These are phyloP conservation scores for Tringa solitaria DNA, from an alignment of 2,113 vertebrate genomes.

Conservation along the genomic window DNA sequence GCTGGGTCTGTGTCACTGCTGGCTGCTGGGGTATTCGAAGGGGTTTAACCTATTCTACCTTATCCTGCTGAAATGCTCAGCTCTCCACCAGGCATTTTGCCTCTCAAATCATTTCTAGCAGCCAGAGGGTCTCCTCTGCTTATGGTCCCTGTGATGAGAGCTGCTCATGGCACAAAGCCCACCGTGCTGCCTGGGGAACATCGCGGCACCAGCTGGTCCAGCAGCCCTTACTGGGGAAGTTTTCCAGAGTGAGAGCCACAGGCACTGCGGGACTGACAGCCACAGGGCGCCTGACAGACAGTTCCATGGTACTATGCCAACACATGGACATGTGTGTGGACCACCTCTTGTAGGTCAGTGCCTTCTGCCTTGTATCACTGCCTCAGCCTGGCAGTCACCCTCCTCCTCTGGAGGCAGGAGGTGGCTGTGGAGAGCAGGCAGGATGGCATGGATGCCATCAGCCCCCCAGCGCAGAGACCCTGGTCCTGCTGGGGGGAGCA, in stretches of 20 bases:
- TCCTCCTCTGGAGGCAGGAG: background rate
- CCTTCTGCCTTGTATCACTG: no score
- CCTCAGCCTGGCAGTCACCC: background rate
- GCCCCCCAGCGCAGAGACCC: background rate
- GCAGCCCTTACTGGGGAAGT: background rate
- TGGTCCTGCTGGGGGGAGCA: background rate
- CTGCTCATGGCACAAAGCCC: background rate
- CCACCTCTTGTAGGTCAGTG: background rate
- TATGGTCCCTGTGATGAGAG: background rate
- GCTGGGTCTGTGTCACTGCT: background rate
- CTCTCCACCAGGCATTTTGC: background rate
- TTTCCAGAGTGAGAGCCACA: no score
- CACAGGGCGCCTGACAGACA: rapidly evolving
- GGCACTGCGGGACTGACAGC: rapidly evolving
- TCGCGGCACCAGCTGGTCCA: background rate
- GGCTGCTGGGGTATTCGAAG: background rate
- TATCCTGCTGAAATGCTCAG: background rate
- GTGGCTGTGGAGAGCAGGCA: background rate
- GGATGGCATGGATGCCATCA: background rate
- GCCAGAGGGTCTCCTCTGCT: background rate
- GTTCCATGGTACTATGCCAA: no score
- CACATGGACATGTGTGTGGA: no score
- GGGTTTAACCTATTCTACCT: background rate
- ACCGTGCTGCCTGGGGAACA: background rate
- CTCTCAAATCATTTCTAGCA: background rate